These are phyloP conservation scores for Eristalinus aeneus DNA, from an alignment of 2,888 invertebrate species.

Conservation along the genomic window DNA sequence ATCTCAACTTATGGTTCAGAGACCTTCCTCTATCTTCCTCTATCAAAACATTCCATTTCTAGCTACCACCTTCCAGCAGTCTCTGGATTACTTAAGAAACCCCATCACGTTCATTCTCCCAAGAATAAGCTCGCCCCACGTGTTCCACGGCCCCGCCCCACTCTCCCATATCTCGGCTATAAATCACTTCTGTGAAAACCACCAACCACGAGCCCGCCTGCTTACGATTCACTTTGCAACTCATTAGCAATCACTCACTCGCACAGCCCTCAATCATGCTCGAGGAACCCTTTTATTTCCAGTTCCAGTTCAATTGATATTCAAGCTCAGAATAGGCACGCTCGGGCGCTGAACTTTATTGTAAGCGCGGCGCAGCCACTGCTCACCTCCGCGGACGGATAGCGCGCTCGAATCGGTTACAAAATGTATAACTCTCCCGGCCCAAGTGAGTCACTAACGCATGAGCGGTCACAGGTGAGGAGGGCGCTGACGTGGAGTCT, in stretches of 20 bases:
- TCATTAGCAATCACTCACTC: background rate
- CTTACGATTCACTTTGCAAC: background rate
- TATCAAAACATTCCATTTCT: no score
- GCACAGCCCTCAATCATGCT: background rate
- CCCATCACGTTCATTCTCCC: no score
- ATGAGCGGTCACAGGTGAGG: constrained; percentile 8
- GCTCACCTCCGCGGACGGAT: background rate
- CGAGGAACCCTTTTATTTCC: background rate
- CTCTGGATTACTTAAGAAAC: no score
- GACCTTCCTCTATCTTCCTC: no score
- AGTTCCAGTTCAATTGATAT: background rate
- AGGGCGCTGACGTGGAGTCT: background rate
- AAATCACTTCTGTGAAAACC: no score
- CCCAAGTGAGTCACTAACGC: constrained; percentile 47
- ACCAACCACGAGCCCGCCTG: background rate
- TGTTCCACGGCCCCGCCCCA: no score
- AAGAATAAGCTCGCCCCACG: no score
- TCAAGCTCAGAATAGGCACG: background rate
- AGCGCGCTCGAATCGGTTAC: background rate
- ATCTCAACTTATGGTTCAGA: no score
- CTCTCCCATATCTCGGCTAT: no score
- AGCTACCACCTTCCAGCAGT: no score
- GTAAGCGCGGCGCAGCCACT: background rate
- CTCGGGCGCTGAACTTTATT: background rate
- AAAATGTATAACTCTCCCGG: constrained; percentile 19